phyloP scores from a whole-genome alignment of 1,140 invertebrate genomes.

The Amyelois transitella region DNA sequence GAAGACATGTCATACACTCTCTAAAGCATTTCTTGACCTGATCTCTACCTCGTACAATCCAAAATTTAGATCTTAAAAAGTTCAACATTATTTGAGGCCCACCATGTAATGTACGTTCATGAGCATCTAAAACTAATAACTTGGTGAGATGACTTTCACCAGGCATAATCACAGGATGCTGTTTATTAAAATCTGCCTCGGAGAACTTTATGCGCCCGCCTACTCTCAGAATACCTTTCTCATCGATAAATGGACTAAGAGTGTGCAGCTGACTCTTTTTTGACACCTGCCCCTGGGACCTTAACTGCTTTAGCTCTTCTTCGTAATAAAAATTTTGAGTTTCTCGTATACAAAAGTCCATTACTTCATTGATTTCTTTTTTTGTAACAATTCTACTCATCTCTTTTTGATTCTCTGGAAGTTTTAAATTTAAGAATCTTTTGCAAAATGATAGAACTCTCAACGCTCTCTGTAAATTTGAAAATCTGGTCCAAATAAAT shows the following conservation, averaged over 20 bases:
- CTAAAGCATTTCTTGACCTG: constrained; percentile 7
- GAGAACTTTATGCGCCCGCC: too few species aligned
- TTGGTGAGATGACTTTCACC: constrained; percentile 10
- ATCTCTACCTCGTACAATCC: constrained; percentile 5
- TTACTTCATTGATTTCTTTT: background rate
- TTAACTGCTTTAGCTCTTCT: background rate
- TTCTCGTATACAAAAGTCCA: background rate
- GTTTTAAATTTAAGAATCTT: background rate
- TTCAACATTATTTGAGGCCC: constrained; percentile 9
- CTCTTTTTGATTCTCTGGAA: background rate
- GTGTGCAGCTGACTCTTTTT: too few species aligned
- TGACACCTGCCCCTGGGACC: background rate
- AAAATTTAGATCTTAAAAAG: constrained; percentile 22
- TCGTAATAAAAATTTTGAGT: constrained; percentile 1
- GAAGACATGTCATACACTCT: background rate
- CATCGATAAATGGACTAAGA: too few species aligned
- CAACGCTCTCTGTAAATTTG: background rate
- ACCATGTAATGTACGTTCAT: constrained; percentile 7
- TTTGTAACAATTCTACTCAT: background rate
- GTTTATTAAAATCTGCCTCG: too few species aligned
- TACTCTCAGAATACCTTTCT: too few species aligned
- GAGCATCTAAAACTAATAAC: constrained; percentile 22
- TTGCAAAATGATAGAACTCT: background rate
- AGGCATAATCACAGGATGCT: constrained; percentile 6
- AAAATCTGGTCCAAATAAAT: background rate